Evolutionary conservation across 2,113 vertebrate species (phyloP).

Genomic region (Eulacestoma nigropectus): DNA sequence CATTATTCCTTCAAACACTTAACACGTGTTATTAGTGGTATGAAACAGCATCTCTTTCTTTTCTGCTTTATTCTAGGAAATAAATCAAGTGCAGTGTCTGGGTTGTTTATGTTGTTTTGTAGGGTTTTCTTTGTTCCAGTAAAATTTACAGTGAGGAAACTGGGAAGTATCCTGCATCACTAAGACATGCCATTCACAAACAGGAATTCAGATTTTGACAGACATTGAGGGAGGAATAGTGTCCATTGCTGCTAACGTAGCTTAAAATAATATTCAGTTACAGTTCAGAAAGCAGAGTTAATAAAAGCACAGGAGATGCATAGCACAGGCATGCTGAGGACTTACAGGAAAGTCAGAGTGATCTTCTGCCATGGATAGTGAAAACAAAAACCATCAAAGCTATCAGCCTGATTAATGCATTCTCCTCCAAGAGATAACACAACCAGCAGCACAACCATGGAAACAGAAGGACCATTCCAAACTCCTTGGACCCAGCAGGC

Average conservation of each 20-base stretch:
- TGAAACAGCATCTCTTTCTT: background rate
- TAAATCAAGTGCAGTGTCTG: background rate
- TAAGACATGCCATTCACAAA: background rate
- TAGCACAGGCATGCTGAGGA: background rate
- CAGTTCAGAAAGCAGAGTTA: background rate
- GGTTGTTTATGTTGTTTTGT: background rate
- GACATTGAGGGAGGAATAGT: background rate
- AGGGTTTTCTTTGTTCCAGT: background rate
- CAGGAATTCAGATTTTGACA: background rate
- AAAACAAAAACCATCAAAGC: background rate
- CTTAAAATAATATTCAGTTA: background rate
- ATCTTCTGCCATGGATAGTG: background rate
- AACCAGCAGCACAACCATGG: background rate
- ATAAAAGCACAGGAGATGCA: background rate
- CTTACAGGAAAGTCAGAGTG: background rate
- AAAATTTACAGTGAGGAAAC: background rate
- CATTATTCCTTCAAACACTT: background rate
- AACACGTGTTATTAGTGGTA: background rate
- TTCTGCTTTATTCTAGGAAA: background rate
- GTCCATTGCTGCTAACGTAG: background rate
- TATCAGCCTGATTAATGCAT: background rate
- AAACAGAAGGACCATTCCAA: background rate
- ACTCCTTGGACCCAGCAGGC: background rate
- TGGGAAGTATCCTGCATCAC: background rate
- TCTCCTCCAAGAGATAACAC: background rate